Base-by-base conservation (phyloP, 2,113 vertebrate genomes). In the Corythornis vintsioides region DNA sequence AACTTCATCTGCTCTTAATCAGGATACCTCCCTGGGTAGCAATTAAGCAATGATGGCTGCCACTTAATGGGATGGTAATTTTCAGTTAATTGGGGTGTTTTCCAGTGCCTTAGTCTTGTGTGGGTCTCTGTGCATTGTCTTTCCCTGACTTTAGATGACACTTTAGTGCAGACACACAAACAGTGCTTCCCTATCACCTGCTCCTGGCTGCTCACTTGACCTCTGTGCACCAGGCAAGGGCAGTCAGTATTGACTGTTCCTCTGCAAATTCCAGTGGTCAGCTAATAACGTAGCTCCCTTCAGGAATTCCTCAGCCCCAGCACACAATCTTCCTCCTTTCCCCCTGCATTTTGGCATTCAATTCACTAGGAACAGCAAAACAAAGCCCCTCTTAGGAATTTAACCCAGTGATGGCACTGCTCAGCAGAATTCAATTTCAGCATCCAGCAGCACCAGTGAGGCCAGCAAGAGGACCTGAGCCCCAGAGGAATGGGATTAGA, bases 1-100 rank as follows among this genome's bases (percentile, higher is more conserved):
- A 89, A 87, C 78, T 93, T 95, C 71, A 63, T 92, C 93, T 93
- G 81, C 81, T 73, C 38, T 93, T 89, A 74, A n/a, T 94, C 90
- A 92, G 82, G 64, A 80, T 59, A 13, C 69, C 78, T 93, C 79
- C 60, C 87, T 64, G 64, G 72, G 72, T 55, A 67, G 52, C 65
- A 92, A 86, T 96, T 89, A 80, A 60, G 40, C 64, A 85, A 31
- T 71, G 56, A 60, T 57, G 83, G 84, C 72, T 91, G 87, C 60
- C 82, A 92, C 84, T 95, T 92, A 91, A 86, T 38, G 64, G 75
- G 29, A 89, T 52, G 61, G 72, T 77, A 96, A 74, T 93, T 92
- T 82, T 71, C 29, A n/a, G 71, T 95, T 91, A 85, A 74, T 64
- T 83, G 87, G 79, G 78, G 75, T 94, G 78, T 74, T 92, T 89